These are phyloP conservation scores for Limnephilus auricula DNA, from an alignment of 2,888 invertebrate genomes.

Conservation along the genomic window DNA sequence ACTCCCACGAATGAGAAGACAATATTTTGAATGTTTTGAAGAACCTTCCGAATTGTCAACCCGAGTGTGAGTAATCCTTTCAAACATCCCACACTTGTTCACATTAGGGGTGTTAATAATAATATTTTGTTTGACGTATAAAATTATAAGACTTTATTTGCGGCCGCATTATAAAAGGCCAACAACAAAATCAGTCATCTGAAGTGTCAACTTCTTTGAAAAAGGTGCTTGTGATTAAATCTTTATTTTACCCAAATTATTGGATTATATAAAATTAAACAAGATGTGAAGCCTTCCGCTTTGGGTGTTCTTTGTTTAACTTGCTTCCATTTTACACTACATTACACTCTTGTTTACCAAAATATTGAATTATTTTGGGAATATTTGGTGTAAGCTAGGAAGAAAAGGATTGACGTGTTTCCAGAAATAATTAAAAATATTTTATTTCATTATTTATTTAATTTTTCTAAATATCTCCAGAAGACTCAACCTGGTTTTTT, in stretches of 20 bases:
- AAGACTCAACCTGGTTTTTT: too few species aligned
- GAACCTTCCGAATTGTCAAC: background rate
- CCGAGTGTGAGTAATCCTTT: background rate
- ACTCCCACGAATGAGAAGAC: background rate
- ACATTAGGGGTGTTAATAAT: background rate
- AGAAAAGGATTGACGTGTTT: background rate
- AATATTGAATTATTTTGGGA: slow-evolving; percentile 13
- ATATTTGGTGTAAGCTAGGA: background rate
- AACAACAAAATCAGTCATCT: slow-evolving; percentile 58
- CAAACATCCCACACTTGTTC: background rate
- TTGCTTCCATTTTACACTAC: slow-evolving; percentile 48
- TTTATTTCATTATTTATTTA: background rate
- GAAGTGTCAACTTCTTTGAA: slow-evolving; percentile 62
- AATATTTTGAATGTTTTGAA: background rate
- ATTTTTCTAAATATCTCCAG: background rate
- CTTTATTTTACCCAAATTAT: slow-evolving; percentile 61
- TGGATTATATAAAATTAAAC: slow-evolving; percentile 57
- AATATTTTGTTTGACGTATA: background rate
- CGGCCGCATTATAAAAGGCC: background rate
- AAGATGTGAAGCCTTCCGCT: slow-evolving; percentile 39
- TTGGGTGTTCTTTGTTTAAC: slow-evolving; percentile 42
- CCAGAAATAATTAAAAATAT: background rate
- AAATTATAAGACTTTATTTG: background rate
- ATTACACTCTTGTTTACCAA: slow-evolving; percentile 42
- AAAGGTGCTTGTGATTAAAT: slow-evolving; percentile 65